Evolutionary conservation across 1,140 invertebrate genomes (phyloP), one percentile per base, ranked within the genome.

Genomic region (Lepidurus couesii): DNA sequence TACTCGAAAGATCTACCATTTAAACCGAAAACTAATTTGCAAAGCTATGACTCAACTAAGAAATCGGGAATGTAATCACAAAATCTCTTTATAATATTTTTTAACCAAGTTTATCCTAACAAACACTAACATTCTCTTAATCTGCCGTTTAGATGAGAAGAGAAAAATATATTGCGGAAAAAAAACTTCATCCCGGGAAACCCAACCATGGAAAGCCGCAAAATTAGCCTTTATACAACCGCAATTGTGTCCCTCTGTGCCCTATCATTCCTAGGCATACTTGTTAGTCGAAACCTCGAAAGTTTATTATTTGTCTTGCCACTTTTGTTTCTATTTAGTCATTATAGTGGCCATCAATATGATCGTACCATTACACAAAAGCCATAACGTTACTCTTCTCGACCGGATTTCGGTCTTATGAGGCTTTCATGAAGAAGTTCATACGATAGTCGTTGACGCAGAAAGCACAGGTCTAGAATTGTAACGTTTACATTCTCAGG

Each of bases 391-490:
- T 75, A 82, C 82, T 78, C 81, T 76, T 74, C 76, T 82, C 80
- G 91, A 92, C 83, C 87, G 87, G 21, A 81, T 92, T 44, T 90
- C 90, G 53, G 89, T 89, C 81, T 86, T 86, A 79, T 85, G 93
- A 47, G 91, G 91, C 7, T 89, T 92, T 82, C 87, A 91, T 83
- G 89, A 91, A 79, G 88, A 90, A 42, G 91, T 93, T 78, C 92
- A 96, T 87, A 94, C 94, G 0, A 92, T 97, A n/a, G n/a, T n/a
- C n/a, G n/a, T n/a, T n/a, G n/a, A n/a, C n/a, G 96, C 96, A 1
- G 97, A 97, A 13, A 97, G 95, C 34, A 98, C 97, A 0, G 97
- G 96, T 95, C 95, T 75, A 89, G 97, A 79, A 90, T 98, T 11
- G 87, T 97, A 81, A 92, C 95, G 0, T 98, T 95, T 84, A 92